Evolutionary conservation across 2,113 vertebrate genomes (phyloP), one percentile per base, ranked within the genome.

Genomic region (Chloroceryle aenea): DNA sequence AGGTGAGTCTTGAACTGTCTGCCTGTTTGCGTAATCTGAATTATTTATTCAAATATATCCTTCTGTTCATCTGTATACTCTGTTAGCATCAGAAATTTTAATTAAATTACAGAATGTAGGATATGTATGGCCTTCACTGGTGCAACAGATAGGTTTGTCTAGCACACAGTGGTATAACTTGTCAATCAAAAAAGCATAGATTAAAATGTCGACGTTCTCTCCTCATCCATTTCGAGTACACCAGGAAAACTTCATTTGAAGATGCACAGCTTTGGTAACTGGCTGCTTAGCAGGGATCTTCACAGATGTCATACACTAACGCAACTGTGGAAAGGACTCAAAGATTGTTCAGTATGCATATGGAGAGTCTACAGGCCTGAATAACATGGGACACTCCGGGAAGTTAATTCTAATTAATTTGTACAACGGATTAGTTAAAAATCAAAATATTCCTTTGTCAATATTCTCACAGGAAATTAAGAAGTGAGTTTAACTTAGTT

Each of bases 381-480:
- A 0, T 76, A 93, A 79, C 4, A 45, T 23, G 22, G 45, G 79
- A 76, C 75, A 94, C 85, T 94, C 93, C 90, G 76, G 79, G 88
- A 96, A 92, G 93, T 76, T 58, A 91, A 72, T 59, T 89, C 50
- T 63, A 78, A 87, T 81, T 89, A 50, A 85, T 73, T 83, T 76
- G n/a, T 73, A 76, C 47, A 76, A 43, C 79, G 53, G 36, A 61
- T 90, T 87, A 93, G 40, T 56, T 79, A 89, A 91, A 95, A 97
- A 94, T 62, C 30, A 87, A 94, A 94, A 76, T 91, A 79, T 36
- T 83, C 40, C 30, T 85, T 64, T 69, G 73, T 81, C 69, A 90
- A 66, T 93, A 90, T 61, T 82, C 63, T 62, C 45, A 59, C 15
- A 93, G 93, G 88, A 94, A 90, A 92, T 90, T 76, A 91, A 75